Conservation (phyloP, 1,140 invertebrate species). For the Polyergus mexicanus region DNA sequence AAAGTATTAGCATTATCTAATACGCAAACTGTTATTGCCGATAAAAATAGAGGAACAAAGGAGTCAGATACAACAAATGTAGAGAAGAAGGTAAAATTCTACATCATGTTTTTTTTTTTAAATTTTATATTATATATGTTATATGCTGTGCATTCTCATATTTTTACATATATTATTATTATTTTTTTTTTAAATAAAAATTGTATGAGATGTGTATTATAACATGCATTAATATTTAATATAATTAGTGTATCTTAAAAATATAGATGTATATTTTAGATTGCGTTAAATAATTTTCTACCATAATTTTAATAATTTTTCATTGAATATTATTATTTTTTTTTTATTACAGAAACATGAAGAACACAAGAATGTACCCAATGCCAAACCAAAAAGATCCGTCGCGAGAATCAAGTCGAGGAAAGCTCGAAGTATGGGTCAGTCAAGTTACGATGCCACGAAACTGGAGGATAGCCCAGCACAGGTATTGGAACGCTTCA, state of each 20-base stretch:
- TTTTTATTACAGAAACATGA: constrained; percentile 55
- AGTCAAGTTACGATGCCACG: constrained; percentile 86
- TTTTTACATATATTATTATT: background rate
- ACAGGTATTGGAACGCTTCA: constrained; percentile 90
- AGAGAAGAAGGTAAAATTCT: constrained; percentile 31
- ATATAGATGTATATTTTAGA: background rate
- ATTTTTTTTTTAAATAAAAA: background rate
- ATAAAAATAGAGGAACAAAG: constrained; percentile 39
- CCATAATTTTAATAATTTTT: background rate
- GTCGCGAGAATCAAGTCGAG: constrained; percentile 79
- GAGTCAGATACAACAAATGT: background rate
- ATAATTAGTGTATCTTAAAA: background rate
- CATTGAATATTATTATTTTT: background rate
- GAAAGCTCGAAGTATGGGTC: constrained; percentile 84
- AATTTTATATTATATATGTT: constrained; percentile 8
- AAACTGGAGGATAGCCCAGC: constrained; percentile 88
- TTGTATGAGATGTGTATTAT: background rate
- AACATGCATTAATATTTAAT: background rate
- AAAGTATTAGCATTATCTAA: background rate
- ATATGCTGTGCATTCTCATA: background rate
- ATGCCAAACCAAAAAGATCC: constrained; percentile 70
- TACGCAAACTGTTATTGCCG: background rate
- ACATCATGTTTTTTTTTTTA: background rate
- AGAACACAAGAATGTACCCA: background rate
- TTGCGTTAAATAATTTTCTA: background rate